Percentiles rank a stretch among this genome's conserved stretches.
Evolutionary conservation across 2,113 vertebrate species (phyloP).

Genomic region (Hippoglossus stenolepis): DNA sequence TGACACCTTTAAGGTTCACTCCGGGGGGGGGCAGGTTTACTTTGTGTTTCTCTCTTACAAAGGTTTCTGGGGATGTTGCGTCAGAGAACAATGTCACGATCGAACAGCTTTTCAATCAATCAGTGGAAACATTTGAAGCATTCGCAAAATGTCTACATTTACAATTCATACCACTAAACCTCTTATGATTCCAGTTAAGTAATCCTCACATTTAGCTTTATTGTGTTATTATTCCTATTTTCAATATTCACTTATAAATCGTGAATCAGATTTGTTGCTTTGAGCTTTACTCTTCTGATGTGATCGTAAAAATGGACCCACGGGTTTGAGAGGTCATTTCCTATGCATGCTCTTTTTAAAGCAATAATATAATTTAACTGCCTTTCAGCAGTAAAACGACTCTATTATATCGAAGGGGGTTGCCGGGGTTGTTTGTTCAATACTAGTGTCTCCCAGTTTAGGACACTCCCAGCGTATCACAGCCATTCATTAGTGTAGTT

Average conservation of each 20-base stretch:
- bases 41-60: neutral
- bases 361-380: conserved; percentile 33
- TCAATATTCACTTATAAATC: conserved; percentile 36
- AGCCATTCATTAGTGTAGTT: conserved; percentile 42
- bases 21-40: neutral
- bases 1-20: conserved; percentile 4
- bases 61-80: no score
- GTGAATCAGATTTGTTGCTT: neutral
- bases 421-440: conserved; percentile 43
- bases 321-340: neutral
- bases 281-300: conserved; percentile 8
- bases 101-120: neutral
- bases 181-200: conserved; percentile 24
- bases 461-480: neutral
- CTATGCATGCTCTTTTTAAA: conserved; percentile 14
- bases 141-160: conserved; percentile 4
- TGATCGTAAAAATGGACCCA: conserved; percentile 6
- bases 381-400: conserved; percentile 26
- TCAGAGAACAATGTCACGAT: no score
- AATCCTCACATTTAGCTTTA: conserved; percentile 22
- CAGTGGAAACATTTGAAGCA: conserved; percentile 5
- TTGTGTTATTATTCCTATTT: conserved; percentile 24
- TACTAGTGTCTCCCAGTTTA: conserved; percentile 25
- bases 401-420: conserved; percentile 17
- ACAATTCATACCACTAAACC: conserved; percentile 25